These are phyloP conservation scores for Bombus sibiricus DNA, from an alignment of 1,140 invertebrate species.

Conservation along the genomic window DNA sequence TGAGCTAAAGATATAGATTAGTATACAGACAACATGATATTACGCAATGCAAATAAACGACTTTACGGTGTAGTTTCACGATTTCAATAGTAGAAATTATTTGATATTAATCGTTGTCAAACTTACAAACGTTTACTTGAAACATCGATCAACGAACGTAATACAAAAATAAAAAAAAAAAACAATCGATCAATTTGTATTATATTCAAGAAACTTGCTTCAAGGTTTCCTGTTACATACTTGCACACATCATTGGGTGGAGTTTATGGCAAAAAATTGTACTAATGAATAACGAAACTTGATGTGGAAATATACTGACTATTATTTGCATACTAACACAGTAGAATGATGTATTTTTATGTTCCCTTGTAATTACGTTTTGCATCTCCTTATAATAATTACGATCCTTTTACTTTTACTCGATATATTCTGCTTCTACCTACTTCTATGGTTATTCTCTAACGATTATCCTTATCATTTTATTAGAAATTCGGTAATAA, in stretches of 20 bases:
- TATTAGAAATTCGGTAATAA: too few species aligned
- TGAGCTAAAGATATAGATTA: rapidly evolving
- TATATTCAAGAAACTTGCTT: not conserved
- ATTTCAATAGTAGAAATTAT: not conserved
- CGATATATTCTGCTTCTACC: too few species aligned
- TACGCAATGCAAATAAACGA: not conserved
- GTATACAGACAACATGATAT: rapidly evolving
- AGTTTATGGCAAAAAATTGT: not conserved
- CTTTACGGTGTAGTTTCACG: not conserved
- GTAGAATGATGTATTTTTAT: not conserved
- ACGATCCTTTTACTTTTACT: too few species aligned
- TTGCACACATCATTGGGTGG: not conserved
- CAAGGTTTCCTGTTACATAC: not conserved
- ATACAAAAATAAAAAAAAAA: too few species aligned
- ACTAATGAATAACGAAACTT: not conserved
- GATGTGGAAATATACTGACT: not conserved
- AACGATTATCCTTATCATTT: too few species aligned
- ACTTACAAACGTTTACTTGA: not conserved
- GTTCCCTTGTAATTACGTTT: not conserved
- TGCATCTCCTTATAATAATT: not conserved
- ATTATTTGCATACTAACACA: not conserved
- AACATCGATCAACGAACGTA: too few species aligned
- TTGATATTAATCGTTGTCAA: too few species aligned
- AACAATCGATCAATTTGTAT: not conserved
- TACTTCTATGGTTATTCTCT: too few species aligned